These are phyloP conservation scores for Hydrolagus affinis DNA, from an alignment of 2,113 vertebrate genomes.

Conservation along the genomic window DNA sequence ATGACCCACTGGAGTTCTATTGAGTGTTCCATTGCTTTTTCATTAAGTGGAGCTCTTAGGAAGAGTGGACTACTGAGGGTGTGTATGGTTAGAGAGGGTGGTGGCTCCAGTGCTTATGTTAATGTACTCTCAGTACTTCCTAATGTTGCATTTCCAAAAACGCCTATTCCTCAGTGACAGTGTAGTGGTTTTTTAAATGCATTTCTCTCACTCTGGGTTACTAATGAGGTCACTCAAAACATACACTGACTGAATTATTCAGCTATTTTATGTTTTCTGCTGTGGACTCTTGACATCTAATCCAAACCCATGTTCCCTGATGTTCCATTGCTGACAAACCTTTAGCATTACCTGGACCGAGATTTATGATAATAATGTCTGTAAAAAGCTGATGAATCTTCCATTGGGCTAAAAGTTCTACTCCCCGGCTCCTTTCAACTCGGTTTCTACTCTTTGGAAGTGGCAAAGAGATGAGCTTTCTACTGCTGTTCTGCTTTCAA, in stretches of 20 bases:
- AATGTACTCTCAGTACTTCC: slow-evolving; percentile 18
- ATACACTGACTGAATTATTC: slow-evolving; percentile 26
- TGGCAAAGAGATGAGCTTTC: too few relatives aligned
- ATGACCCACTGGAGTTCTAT: too few relatives aligned
- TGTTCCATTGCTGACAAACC: slow-evolving; percentile 11
- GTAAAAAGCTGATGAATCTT: not conserved
- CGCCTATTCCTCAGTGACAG: slow-evolving; percentile 29
- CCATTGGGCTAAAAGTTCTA: not conserved
- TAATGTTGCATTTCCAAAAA: slow-evolving; percentile 9
- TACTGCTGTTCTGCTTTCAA: too few relatives aligned
- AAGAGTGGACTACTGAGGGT: too few relatives aligned
- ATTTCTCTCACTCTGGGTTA: slow-evolving; percentile 30
- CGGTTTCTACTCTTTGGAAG: not conserved
- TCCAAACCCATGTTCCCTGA: slow-evolving; percentile 16
- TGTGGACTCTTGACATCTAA: slow-evolving; percentile 13
- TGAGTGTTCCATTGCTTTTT: too few relatives aligned
- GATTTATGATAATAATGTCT: slow-evolving; percentile 12
- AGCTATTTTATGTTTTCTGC: slow-evolving; percentile 20
- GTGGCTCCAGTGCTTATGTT: slow-evolving; percentile 23
- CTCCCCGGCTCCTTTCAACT: not conserved
- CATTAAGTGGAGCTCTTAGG: too few relatives aligned
- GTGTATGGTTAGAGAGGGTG: not conserved
- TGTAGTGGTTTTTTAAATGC: slow-evolving; percentile 29
- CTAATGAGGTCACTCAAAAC: slow-evolving; percentile 29
- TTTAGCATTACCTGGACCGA: slow-evolving; percentile 12